These are phyloP conservation scores for Anguilla marmorata DNA, from an alignment of 2,797 vertebrate genomes.

Conservation along the genomic window DNA sequence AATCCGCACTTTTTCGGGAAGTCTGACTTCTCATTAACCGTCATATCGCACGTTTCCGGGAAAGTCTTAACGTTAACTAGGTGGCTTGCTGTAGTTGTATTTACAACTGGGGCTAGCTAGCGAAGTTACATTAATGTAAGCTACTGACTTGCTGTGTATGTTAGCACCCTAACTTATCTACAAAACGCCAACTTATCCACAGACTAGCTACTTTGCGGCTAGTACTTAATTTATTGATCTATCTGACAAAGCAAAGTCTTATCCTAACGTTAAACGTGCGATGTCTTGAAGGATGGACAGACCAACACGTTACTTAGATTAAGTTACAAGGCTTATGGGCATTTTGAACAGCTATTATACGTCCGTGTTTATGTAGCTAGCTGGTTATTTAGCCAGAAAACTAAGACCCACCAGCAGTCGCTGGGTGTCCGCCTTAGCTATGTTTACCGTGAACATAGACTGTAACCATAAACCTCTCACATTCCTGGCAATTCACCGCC, in stretches of 20 bases:
- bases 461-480: constrained; percentile 10
- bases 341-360: neutral
- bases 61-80: constrained; percentile 3
- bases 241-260: neutral
- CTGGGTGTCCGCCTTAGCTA: neutral
- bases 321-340: neutral
- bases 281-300: neutral
- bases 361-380: neutral
- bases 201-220: neutral
- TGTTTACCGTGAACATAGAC: neutral
- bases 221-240: neutral
- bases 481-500: constrained; percentile 16
- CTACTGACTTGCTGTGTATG: neutral
- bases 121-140: too few relatives aligned
- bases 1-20: neutral
- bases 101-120: neutral
- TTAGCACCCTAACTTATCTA: neutral
- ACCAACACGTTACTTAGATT: neutral
- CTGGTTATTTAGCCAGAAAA: neutral
- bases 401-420: neutral
- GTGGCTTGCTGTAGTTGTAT: neutral
- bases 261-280: neutral
- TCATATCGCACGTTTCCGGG: constrained; percentile 17
- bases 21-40: neutral
- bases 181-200: neutral